A percentile compares a stretch with the other conserved stretches of the same genome.
phyloP scores from a whole-genome alignment of 2,113 vertebrate species.

The Zapus hudsonius region DNA sequence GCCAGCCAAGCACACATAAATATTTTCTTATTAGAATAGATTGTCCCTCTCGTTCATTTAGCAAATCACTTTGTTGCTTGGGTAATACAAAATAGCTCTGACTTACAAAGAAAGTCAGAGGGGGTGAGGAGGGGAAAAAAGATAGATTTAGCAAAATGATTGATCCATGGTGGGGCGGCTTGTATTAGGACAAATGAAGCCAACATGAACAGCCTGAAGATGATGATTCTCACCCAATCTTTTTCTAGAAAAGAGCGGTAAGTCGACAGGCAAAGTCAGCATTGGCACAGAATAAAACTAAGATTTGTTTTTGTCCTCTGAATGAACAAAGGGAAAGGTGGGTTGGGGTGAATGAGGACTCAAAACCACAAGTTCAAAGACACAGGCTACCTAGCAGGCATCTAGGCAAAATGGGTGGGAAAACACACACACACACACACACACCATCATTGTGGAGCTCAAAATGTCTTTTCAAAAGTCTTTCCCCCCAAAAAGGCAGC shows the following conservation, averaged over 20 bases:
- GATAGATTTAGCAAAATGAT: constrained; percentile 8
- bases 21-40: constrained; percentile 37
- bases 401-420: neutral
- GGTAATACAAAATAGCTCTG: constrained; percentile 47
- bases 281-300: neutral
- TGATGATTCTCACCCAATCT: neutral
- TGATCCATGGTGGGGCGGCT: neutral
- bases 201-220: neutral
- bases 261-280: neutral
- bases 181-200: constrained; percentile 32
- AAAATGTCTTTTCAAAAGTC: neutral
- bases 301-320: neutral
- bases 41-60: constrained; percentile 34
- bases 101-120: constrained; percentile 5
- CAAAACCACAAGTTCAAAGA: neutral
- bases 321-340: neutral
- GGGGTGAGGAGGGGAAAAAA: neutral
- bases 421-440: neutral
- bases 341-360: neutral
- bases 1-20: neutral
- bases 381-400: neutral
- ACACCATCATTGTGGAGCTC: neutral
- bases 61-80: constrained; percentile 36
- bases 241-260: neutral
- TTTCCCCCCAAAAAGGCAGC: neutral